Evolutionary conservation across 2,797 vertebrate species (phyloP), one percentile per base, ranked within the genome.

Genomic region (Syndactyla subalaris): DNA sequence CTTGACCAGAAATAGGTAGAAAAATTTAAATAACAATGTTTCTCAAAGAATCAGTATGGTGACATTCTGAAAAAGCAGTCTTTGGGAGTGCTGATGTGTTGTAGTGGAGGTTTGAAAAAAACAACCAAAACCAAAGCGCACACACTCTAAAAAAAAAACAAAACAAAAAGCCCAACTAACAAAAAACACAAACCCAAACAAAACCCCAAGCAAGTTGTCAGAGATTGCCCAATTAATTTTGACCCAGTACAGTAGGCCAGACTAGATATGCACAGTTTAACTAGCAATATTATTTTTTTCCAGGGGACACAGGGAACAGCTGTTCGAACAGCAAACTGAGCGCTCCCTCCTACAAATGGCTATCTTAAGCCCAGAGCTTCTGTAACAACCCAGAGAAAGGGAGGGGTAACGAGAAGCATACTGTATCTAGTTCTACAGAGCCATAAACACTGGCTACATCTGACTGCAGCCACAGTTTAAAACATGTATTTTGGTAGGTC

Each of bases 21-120:
- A 89, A 43, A 70, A 92, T 87, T 95, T 70, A 86, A 92, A 81
- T 52, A 72, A 59, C 59, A 86, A 67, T 45, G 46, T 75, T 95
- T 81, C 52, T 80, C 58, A 55, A 46, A 74, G 43, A 92, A 38
- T 48, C 62, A 45, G 41, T 38, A n/a, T 11, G 6, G 46, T 43
- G 55, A 92, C 49, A 63, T 32, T 83, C 43, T 45, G 29, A 66
- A 73, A 93, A 85, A 55, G 63, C 7, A 22, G 16, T 14, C 57
- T 74, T 54, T 12, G 17, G 11, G 29, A 86, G 17, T n/a, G 43
- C 30, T 61, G 11, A 6, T 5, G 1, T 15, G 19, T 6, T 76
- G 36, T 52, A 51, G 18, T 7, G 11, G 19, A 62, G 30, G 9
- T 39, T 7, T 46, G 30, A 55, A 54, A 32, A 38, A 36, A 38